phyloP scores from a whole-genome alignment of 1,140 invertebrate species.

The Camponotus pennsylvanicus region DNA sequence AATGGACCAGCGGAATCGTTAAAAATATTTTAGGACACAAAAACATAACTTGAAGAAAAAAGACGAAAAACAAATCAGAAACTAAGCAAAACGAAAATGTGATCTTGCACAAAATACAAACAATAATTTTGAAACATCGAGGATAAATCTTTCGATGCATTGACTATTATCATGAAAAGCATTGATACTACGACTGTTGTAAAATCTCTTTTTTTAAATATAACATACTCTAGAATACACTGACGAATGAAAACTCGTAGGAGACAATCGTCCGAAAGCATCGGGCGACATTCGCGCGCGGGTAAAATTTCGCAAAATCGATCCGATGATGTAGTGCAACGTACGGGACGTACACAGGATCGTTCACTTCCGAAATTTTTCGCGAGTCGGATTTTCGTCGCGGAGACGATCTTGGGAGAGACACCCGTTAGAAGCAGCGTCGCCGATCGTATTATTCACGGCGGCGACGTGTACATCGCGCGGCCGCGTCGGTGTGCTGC shows the following conservation, averaged over 20 bases:
- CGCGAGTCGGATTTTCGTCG: not conserved
- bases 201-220: conserved; percentile 3
- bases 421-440: conserved; percentile 64
- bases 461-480: conserved; percentile 60
- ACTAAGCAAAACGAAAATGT: too few relatives aligned
- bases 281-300: not conserved
- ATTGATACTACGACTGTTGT: not conserved
- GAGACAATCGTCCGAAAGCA: too few relatives aligned
- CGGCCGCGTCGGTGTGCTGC: conserved; percentile 61
- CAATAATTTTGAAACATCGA: not conserved
- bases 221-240: too few relatives aligned
- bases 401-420: not conserved
- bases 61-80: not conserved
- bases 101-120: not conserved
- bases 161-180: not conserved
- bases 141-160: not conserved
- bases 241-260: too few relatives aligned
- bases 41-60: not conserved
- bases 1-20: conserved; percentile 26
- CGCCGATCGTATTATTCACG: conserved; percentile 71
- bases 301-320: conserved; percentile 4
- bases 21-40: conserved; percentile 29
- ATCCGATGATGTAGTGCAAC: not conserved
- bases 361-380: conserved; percentile 6
- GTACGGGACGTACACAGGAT: not conserved